Base-by-base conservation (phyloP, 2,888 invertebrate genomes). In the Antitype chi region DNA sequence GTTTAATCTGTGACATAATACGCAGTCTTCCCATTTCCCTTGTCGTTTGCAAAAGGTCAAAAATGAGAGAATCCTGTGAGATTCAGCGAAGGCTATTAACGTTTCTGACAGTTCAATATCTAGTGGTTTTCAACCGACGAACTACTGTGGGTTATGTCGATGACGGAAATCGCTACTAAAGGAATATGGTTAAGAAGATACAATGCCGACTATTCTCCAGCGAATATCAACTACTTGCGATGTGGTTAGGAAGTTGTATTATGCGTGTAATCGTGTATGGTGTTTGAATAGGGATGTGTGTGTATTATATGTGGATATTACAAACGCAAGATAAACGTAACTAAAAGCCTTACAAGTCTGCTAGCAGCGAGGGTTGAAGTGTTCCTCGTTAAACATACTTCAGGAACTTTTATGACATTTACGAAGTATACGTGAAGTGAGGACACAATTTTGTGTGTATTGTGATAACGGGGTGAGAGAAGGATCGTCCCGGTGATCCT, bases 351-450 rank as follows among this genome's bases (percentile, higher is more conserved):
- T 69, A 80, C 69, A 67, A 80, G 70, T 78, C 43, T 43, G 63
- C 74, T 74, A 79, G 76, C 76, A 80, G 68, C 60, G 75, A 73
- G 69, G 70, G 75, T 60, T 66, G 59, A 66, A 82, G 82, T 63
- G 62, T 62, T 72, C 69, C 57, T 78, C 80, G 80, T 85, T 85
- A 82, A 82, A 85, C 62, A 73, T 80, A 85, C 76, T 85, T 85
- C 60, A 76, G 43, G 60, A 82, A 85, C 72, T 85, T 85, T 82
- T 85, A 85, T 82, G 82, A 80, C 85, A 62, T 74, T 49, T 66
- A 70, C 66, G 59, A 72, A 85, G 75, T 81, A 82, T 64, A 74
- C 70, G 71, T 77, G 64, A 82, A 82, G 82, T 77, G 59, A 49
- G 70, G 63, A 66, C 74, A 78, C 73, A 73, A 68, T 78, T 78